phyloP scores from a whole-genome alignment of 1,140 invertebrate species.

The Tetramorium parvispinum region DNA sequence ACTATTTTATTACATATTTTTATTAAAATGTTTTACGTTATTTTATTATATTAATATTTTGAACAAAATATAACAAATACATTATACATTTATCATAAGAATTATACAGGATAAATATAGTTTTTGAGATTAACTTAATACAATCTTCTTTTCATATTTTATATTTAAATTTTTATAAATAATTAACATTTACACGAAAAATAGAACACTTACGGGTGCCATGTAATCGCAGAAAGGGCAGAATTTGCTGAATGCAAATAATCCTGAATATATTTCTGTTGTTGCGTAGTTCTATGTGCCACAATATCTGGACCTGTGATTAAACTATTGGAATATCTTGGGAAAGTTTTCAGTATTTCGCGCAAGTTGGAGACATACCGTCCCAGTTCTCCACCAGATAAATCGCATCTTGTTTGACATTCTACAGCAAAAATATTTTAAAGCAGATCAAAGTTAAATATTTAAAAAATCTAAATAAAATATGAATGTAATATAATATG shows the following conservation, averaged over 20 bases:
- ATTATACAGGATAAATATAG: neutral
- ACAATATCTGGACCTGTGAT: slow-evolving; percentile 83
- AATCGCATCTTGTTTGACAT: slow-evolving; percentile 79
- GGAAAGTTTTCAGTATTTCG: slow-evolving; percentile 87
- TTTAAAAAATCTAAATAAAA: neutral
- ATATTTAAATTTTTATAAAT: slow-evolving; percentile 2
- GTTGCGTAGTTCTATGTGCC: slow-evolving; percentile 78
- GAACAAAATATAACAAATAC: no score
- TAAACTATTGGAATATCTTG: slow-evolving; percentile 80
- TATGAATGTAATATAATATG: neutral
- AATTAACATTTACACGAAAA: neutral
- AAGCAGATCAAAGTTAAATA: neutral
- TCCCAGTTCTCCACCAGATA: slow-evolving; percentile 79
- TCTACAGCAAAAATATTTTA: slow-evolving; percentile 70
- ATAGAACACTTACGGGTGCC: slow-evolving; percentile 87
- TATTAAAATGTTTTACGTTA: neutral
- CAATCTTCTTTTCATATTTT: neutral
- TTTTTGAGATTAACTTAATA: neutral
- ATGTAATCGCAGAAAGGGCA: slow-evolving; percentile 87
- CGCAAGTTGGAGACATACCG: slow-evolving; percentile 86
- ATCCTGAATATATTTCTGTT: slow-evolving; percentile 86
- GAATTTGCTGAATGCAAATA: slow-evolving; percentile 86
- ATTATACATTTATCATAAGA: neutral
- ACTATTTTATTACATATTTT: neutral
- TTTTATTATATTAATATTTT: neutral